These are phyloP conservation scores for Cromileptes altivelis DNA, from an alignment of 2,113 vertebrate species.

Conservation along the genomic window DNA sequence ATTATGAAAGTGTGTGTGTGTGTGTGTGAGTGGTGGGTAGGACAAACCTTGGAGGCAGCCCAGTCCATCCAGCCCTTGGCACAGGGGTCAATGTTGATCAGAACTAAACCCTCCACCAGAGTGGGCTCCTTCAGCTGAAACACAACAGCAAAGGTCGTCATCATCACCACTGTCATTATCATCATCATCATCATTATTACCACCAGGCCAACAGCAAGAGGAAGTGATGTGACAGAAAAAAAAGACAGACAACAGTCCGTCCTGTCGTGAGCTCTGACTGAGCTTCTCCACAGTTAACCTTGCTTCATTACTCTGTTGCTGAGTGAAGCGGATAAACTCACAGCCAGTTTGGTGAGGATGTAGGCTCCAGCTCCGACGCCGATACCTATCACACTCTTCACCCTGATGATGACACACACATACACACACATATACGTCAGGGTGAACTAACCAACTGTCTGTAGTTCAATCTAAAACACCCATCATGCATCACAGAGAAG, in stretches of 20 bases:
- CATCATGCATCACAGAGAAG: background rate
- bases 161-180: background rate
- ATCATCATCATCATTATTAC: background rate
- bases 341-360: constrained; percentile 92
- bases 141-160: background rate
- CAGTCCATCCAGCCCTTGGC: constrained; percentile 98
- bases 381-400: constrained; percentile 93
- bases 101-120: constrained; percentile 94
- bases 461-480: background rate
- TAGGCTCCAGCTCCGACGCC: constrained; percentile 86
- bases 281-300: no score
- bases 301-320: no score
- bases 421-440: constrained; percentile 8
- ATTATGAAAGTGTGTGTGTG: background rate
- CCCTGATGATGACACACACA: constrained; percentile 79
- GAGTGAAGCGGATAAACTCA: constrained; percentile 80
- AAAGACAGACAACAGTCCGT: no score
- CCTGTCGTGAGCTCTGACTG: no score
- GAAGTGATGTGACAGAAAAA: no score
- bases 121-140: constrained; percentile 91
- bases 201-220: background rate
- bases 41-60: constrained; percentile 93
- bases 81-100: constrained; percentile 96
- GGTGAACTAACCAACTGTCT: background rate
- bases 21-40: background rate